Percentiles rank a stretch among this genome's conserved stretches.
These are phyloP conservation scores for Oscheius sp. DNA, from an alignment of 2,888 invertebrate genomes.

Conservation along the genomic window DNA sequence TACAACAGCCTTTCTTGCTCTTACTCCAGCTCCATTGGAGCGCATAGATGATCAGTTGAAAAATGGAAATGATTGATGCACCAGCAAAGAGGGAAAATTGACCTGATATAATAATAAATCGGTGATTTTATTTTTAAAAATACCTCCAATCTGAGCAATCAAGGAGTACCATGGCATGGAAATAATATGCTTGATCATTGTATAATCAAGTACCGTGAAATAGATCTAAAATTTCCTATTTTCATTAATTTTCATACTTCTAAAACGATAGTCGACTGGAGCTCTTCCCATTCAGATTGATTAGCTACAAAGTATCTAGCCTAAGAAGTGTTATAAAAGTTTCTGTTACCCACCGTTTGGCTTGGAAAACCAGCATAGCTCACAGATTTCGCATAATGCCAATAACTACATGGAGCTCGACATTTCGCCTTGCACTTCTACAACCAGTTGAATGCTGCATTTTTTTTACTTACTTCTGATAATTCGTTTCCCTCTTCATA, in stretches of 20 bases:
- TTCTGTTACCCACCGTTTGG: slow-evolving; percentile 41
- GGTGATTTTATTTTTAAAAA: not conserved
- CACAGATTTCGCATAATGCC: slow-evolving; percentile 60
- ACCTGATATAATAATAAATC: slow-evolving; percentile 43
- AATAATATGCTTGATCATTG: slow-evolving; percentile 60
- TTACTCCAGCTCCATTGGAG: slow-evolving; percentile 12
- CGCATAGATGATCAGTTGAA: slow-evolving; percentile 59
- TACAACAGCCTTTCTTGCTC: not conserved
- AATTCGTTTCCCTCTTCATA: not conserved
- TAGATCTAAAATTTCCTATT: slow-evolving; percentile 40
- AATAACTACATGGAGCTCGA: slow-evolving; percentile 61
- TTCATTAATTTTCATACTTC: slow-evolving; percentile 35
- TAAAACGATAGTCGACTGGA: slow-evolving; percentile 52
- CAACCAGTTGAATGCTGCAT: not conserved
- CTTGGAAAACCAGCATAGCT: slow-evolving; percentile 63
- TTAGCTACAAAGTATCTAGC: slow-evolving; percentile 27
- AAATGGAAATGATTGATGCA: slow-evolving; percentile 60
- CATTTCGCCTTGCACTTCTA: slow-evolving; percentile 56
- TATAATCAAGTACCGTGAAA: slow-evolving; percentile 61
- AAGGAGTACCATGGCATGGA: slow-evolving; percentile 62
- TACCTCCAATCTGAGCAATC: slow-evolving; percentile 66
- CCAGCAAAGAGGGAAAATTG: slow-evolving; percentile 67
- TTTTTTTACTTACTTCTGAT: not conserved
- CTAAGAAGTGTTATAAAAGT: slow-evolving; percentile 3
- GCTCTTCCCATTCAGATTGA: slow-evolving; percentile 42